phyloP scores from a whole-genome alignment of 2,113 vertebrate genomes.

The Mirza zaza region DNA sequence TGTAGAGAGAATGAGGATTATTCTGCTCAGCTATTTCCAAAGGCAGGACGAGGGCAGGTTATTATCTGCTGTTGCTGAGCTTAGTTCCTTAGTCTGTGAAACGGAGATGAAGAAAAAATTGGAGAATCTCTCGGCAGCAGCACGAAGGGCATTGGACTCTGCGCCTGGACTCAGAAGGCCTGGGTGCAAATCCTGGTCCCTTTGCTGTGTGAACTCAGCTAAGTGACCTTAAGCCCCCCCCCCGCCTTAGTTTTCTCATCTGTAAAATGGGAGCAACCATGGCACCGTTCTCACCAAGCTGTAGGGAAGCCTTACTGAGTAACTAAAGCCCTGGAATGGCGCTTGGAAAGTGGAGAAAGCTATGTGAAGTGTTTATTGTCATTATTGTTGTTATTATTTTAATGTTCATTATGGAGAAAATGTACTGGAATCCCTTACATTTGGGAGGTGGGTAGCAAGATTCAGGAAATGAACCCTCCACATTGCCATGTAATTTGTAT shows the following conservation, averaged over 20 bases:
- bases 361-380: fast-evolving
- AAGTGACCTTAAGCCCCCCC: no score
- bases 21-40: neutral
- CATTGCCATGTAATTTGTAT: neutral
- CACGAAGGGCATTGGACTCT: no score
- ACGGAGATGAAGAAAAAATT: neutral
- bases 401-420: fast-evolving
- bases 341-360: no score
- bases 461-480: neutral
- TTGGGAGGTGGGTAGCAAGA: neutral
- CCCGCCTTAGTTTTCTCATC: neutral
- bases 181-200: neutral
- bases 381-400: neutral
- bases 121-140: neutral
- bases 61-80: fast-evolving
- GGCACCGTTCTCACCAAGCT: fast-evolving
- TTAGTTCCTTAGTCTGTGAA: neutral
- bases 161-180: no score
- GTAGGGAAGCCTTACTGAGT: neutral
- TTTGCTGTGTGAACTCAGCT: neutral
- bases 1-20: neutral
- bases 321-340: neutral
- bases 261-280: neutral
- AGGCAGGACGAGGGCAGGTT: fast-evolving
- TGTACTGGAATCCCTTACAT: neutral